These are phyloP conservation scores for Sepioteuthis lessoniana DNA, from an alignment of 2,888 invertebrate species.

Conservation along the genomic window DNA sequence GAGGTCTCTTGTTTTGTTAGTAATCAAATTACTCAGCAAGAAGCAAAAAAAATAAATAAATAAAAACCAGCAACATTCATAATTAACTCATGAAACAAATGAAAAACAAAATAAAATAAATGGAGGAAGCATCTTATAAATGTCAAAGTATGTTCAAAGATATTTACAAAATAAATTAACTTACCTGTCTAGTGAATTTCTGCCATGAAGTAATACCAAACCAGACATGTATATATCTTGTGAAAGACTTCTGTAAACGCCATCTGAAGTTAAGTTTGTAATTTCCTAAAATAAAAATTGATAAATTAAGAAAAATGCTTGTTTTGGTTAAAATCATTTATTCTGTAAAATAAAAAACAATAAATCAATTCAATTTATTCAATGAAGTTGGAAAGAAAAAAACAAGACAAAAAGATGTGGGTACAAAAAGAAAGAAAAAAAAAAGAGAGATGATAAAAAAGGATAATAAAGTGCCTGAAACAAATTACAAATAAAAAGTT, in stretches of 20 bases:
- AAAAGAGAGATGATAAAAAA: neutral
- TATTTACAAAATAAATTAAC: neutral
- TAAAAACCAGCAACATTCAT: too few species aligned
- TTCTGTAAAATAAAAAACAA: neutral
- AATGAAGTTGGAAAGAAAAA: neutral
- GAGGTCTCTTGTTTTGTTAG: too few species aligned
- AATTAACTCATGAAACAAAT: too few species aligned
- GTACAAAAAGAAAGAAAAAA: neutral
- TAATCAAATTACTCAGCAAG: too few species aligned
- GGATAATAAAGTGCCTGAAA: too few species aligned
- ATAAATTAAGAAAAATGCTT: neutral
- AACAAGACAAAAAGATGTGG: neutral
- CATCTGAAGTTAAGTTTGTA: slow-evolving; percentile 56
- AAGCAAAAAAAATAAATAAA: too few species aligned
- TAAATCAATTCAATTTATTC: neutral
- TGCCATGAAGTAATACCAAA: slow-evolving; percentile 57
- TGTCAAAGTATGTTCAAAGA: too few species aligned
- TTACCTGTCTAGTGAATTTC: slow-evolving; percentile 56
- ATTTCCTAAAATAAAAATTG: slow-evolving; percentile 55
- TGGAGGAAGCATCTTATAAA: too few species aligned
- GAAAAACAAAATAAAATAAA: too few species aligned
- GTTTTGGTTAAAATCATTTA: neutral
- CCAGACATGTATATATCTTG: slow-evolving; percentile 62
- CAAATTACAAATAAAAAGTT: too few species aligned
- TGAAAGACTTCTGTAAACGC: slow-evolving; percentile 55